Base-by-base conservation (phyloP, 2,888 invertebrate species). In the Crocallis elinguaria region DNA sequence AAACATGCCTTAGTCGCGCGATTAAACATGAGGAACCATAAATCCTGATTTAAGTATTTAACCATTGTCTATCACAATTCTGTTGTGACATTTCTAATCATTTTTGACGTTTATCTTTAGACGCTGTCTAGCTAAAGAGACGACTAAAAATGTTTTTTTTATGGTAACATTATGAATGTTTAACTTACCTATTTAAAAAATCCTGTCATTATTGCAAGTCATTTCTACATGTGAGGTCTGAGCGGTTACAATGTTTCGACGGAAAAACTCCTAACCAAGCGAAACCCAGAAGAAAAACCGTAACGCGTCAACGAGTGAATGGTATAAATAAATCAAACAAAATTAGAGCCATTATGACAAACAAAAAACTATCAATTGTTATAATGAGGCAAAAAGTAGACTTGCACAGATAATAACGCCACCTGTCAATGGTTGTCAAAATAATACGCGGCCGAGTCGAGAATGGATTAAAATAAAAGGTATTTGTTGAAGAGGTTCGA, bases 381-480 rank as follows among this genome's bases (percentile, higher is more conserved):
- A 54, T 63, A 61, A 65, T 54, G 60, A 66, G 58, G 52, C 45
- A 54, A 52, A 45, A 49, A 35, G 60, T 61, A 49, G 60, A 51
- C 49, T 55, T 42, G 52, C 45, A 35, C 57, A 60, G 64, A 69
- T 66, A 68, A 69, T 66, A 64, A 61, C 29, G 71, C 75, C 82
- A 85, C 81, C 88, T 88, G 88, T 86, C 88, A 86, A 60, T 64
- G 35, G 62, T 71, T 84, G 85, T 86, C 84, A 86, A 82, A 86
- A 86, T 78, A 84, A 71, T 60, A 57, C 45, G 70, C 67, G 63
- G 63, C 66, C 64, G 63, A n/a, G 42, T 58, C 63, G 53, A 70
- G 73, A 77, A 75, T 77, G 76, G 80, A 80, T 80, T 86, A 78
- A 86, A 88, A 88, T 86, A 89, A 89, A 85, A 81, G 86, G 70